Evolutionary conservation across 2,113 vertebrate genomes (phyloP), one percentile per base, ranked within the genome.

Genomic region (Alexandromys fortis): DNA sequence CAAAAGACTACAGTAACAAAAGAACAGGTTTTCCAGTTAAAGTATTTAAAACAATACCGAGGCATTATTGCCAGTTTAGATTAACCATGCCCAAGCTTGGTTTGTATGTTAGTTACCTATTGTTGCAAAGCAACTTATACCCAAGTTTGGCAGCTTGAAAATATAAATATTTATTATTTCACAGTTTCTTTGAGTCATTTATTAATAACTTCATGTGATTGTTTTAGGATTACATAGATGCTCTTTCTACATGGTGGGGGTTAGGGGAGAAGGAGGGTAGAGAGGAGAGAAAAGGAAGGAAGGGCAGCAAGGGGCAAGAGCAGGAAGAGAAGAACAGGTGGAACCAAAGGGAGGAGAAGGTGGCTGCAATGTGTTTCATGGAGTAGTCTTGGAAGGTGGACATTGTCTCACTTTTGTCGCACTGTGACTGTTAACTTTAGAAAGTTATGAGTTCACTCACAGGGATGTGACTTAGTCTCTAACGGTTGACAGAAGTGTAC

Each of bases 41-140:
- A 47, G 21, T 90, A 78, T 92, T 83, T 81, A 86, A 77, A 89
- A 92, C 13, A 65, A 67, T 75, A 76, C 89, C 45, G 45, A 83
- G 11, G 8, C 35, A 88, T 90, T 49, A n/a, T 75, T 92, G 11
- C 0, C 12, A 90, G 2, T 55, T 79, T 77, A 73, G 26, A 67
- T 70, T 79, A 79, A 38, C 33, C 19, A 90, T 81, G 65, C 9
- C 38, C 67, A 55, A 68, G 73, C 3, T 30, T 86, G 14, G 2
- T 63, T 82, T 67, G 10, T 42, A 0, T 92, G 49, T 38, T 88
- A 22, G 5, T 49, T 73, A 72, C 77, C 49, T 92, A 85, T 22
- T 33, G 12, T 63, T 72, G 7, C 26, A 55, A 49, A 86, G 68
- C 9, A 90, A 76, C 76, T 73, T 73, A 68, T 73, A 6, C n/a